Conservation (phyloP, 2,797 vertebrate genomes). For the Spheniscus humboldti region DNA sequence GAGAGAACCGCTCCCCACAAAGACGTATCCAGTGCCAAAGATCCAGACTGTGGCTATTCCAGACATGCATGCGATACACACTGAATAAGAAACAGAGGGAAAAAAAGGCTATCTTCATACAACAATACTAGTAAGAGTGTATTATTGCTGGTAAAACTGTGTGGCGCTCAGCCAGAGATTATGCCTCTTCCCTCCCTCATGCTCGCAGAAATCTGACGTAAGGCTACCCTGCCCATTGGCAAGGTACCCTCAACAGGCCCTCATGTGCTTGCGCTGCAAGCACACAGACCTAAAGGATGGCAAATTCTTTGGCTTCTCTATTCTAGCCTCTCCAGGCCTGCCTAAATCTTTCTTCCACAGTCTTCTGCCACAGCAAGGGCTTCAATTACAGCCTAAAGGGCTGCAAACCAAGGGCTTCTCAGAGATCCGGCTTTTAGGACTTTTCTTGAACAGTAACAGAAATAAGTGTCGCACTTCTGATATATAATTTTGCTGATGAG, state of each 20-base stretch:
- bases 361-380: background rate
- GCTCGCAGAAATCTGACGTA: background rate
- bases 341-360: background rate
- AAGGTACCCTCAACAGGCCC: background rate
- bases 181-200: background rate
- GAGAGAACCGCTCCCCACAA: background rate
- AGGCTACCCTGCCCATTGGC: background rate
- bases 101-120: background rate
- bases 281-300: background rate
- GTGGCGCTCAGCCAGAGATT: background rate
- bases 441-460: background rate
- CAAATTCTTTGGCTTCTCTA: background rate
- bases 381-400: background rate
- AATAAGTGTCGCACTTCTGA: background rate
- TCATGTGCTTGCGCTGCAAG: accelerated
- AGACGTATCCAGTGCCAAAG: background rate
- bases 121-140: background rate
- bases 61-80: background rate
- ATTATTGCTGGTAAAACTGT: background rate
- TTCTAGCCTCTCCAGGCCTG: background rate
- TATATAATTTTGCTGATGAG: background rate
- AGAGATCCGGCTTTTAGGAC: background rate
- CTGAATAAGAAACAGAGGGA: background rate
- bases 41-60: background rate
- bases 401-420: background rate